Percentiles rank a stretch among this genome's conserved stretches.
Evolutionary conservation across 2,113 vertebrate species (phyloP).

Genomic region (Semicossyphus pulcher): DNA sequence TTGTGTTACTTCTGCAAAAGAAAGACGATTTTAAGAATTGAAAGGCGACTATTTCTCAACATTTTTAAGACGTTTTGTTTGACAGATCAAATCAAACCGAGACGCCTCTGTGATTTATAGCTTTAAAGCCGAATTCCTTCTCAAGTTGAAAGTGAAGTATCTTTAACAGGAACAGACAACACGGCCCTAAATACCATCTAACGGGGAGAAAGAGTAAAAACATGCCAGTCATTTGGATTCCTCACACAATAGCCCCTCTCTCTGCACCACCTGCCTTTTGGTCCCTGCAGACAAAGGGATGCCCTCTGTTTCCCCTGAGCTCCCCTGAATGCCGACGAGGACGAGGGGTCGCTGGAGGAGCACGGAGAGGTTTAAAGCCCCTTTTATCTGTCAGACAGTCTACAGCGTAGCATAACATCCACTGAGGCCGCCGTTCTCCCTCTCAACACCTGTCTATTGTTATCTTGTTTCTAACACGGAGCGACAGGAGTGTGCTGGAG

Average conservation of each 20-base stretch:
- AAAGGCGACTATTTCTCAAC: not conserved
- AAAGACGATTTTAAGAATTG: constrained; percentile 1
- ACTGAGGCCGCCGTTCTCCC: constrained; percentile 22
- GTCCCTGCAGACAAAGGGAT: constrained; percentile 66
- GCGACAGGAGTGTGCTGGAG: not conserved
- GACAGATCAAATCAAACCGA: not conserved
- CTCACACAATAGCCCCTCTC: constrained; percentile 58
- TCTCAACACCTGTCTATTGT: constrained; percentile 66
- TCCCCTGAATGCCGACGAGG: constrained; percentile 59
- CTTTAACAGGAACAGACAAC: constrained; percentile 1
- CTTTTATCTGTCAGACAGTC: constrained; percentile 57
- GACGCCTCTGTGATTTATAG: constrained; percentile 6
- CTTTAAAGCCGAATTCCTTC: not conserved
- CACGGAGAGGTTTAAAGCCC: constrained; percentile 31
- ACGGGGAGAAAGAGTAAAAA: constrained; percentile 52
- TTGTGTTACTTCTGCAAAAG: not conserved
- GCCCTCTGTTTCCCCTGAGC: constrained; percentile 62
- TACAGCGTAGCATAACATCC: constrained; percentile 24
- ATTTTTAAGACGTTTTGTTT: constrained; percentile 7
- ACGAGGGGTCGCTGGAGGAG: constrained; percentile 31
- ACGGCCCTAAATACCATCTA: constrained; percentile 27
- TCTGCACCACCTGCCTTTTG: constrained; percentile 69
- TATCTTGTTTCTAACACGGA: constrained; percentile 29
- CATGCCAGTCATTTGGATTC: constrained; percentile 71
- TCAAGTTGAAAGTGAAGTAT: not conserved